These are phyloP conservation scores for Hyperopisus bebe DNA, from an alignment of 2,113 vertebrate genomes.

Conservation along the genomic window DNA sequence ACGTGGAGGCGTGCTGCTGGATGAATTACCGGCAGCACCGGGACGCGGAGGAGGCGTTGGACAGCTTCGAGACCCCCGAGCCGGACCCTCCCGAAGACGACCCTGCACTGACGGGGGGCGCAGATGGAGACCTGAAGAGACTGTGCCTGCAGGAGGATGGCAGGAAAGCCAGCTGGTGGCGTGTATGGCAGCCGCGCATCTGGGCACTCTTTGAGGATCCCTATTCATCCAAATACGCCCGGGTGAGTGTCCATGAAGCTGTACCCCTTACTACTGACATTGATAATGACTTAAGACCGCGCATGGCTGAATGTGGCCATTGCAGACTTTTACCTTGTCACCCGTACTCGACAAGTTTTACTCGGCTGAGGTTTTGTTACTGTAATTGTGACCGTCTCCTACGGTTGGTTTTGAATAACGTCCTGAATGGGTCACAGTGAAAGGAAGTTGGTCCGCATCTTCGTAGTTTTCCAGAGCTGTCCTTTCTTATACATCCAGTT, in stretches of 20 bases:
- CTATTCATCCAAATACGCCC: constrained; percentile 88
- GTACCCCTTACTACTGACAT: neutral
- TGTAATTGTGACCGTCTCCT: neutral
- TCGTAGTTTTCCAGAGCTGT: neutral
- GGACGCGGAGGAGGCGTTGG: constrained; percentile 89
- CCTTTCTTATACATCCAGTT: neutral
- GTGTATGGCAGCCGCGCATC: constrained; percentile 77
- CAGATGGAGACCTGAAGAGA: constrained; percentile 73
- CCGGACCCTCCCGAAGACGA: constrained; percentile 62
- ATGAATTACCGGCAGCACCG: constrained; percentile 98
- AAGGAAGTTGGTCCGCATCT: neutral
- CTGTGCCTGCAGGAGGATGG: constrained; percentile 69
- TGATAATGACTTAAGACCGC: neutral
- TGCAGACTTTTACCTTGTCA: neutral
- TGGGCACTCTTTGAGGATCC: constrained; percentile 98
- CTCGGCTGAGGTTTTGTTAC: neutral
- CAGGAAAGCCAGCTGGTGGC: constrained; percentile 66
- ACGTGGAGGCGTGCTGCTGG: constrained; percentile 98
- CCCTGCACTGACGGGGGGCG: constrained; percentile 70
- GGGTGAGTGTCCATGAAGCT: constrained; percentile 66
- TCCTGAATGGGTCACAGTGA: neutral
- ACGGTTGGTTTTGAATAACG: neutral
- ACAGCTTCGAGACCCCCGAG: constrained; percentile 88
- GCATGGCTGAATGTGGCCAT: neutral
- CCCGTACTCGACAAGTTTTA: neutral